Base-by-base conservation (phyloP, 2,888 invertebrate genomes). In the Andrena bucephala region DNA sequence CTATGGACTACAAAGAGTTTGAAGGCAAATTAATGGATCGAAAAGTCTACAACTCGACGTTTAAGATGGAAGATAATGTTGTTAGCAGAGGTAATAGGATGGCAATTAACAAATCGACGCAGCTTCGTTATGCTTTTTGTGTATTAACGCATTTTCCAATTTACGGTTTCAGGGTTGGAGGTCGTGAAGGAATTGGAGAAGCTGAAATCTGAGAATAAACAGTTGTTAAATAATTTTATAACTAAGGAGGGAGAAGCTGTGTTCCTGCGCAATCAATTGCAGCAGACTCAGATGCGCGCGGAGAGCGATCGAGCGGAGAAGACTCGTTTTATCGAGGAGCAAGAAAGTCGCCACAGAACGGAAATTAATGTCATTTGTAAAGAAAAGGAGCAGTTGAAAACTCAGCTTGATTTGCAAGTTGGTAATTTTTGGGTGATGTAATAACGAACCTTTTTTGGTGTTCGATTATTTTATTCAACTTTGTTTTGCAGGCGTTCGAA, bases 201-300 rank as follows among this genome's bases (percentile, higher is more conserved):
- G 76, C 82, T 93, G 73, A 88, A 86, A 74, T 80, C 82, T 54
- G 92, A 94, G 62, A 92, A 93, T 68, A 85, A 91, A 36, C 92
- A 92, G 54, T 59, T 94, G 13, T 52, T 89, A 7, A 87, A 89
- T 42, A 89, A 92, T 31, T 90, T 92, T 63, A 90, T 90, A 85
- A 90, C 91, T 0, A 93, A 93, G 74, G 90, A 92, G 60, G 93
- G 94, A 3, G 93, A 94, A 79, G 87, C 88, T 0, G 85, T 83
- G 29, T 93, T 91, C 85, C 73, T 94, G 5, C 83, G 93, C 5
- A 89, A 89, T 65, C 92, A 91, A 65, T 69, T 93, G 6, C 89
- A 90, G 29, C 92, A 91, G 75, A 83, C 86, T 24, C 90, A 92
- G 66, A 42, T 84, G 2, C 85, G 91, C n/a, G 85, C 90, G 31